A percentile compares a stretch with the other conserved stretches of the same genome.
Evolutionary conservation across 2,113 vertebrate species (phyloP).

Genomic region (Misgurnus anguillicaudatus): DNA sequence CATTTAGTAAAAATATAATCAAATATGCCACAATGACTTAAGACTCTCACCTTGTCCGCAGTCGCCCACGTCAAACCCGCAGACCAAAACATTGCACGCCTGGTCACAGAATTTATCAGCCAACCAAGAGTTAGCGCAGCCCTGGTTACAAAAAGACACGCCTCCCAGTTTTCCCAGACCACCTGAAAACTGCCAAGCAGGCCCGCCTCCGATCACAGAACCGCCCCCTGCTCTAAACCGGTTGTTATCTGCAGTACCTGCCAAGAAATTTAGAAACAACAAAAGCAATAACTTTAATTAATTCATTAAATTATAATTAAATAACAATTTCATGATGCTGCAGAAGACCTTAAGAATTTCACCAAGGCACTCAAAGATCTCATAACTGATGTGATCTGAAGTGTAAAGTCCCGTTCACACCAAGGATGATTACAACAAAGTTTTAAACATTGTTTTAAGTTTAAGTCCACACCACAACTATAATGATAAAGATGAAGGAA

Average conservation of each 20-base stretch:
- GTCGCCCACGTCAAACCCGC: conserved; percentile 95
- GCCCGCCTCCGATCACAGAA: conserved; percentile 74
- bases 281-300: background rate
- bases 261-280: background rate
- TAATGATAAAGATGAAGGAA: too few relatives aligned
- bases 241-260: conserved; percentile 77
- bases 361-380: too few relatives aligned
- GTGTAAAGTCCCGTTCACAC: background rate
- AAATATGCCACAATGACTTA: background rate
- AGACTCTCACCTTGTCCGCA: conserved; percentile 87
- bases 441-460: too few relatives aligned
- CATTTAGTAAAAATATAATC: too few relatives aligned
- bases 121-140: conserved; percentile 97
- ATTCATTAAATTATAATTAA: background rate
- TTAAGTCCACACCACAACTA: too few relatives aligned
- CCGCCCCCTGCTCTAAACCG: conserved; percentile 78
- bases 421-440: too few relatives aligned
- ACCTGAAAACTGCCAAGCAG: conserved; percentile 87
- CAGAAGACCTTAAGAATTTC: background rate
- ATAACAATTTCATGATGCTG: too few relatives aligned
- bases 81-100: conserved; percentile 91
- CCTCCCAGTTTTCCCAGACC: conserved; percentile 79
- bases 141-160: conserved; percentile 91
- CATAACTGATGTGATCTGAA: too few relatives aligned
- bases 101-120: conserved; percentile 99